Conservation (phyloP, 2,888 invertebrate genomes). For the Torymus texanus region DNA sequence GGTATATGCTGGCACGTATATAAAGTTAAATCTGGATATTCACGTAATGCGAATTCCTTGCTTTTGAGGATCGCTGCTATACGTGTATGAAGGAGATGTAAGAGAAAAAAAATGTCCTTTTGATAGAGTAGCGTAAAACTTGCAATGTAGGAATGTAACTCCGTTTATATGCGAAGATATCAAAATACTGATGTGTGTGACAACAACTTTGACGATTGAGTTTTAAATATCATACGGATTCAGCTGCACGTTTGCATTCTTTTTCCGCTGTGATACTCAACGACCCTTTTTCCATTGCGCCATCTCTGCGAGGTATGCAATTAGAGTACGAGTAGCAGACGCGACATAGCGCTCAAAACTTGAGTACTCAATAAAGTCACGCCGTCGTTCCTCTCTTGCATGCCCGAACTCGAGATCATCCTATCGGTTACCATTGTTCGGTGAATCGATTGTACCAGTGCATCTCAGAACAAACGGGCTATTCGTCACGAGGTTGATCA, state of each 20-base stretch:
- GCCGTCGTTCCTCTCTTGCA: too few relatives aligned
- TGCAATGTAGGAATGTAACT: too few relatives aligned
- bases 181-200: too few relatives aligned
- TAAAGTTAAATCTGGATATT: too few relatives aligned
- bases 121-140: too few relatives aligned
- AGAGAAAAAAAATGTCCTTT: too few relatives aligned
- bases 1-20: too few relatives aligned
- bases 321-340: constrained; percentile 20
- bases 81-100: too few relatives aligned
- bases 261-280: not conserved
- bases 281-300: constrained; percentile 14
- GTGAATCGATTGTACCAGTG: constrained; percentile 29
- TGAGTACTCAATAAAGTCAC: constrained; percentile 21
- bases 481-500: constrained; percentile 18
- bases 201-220: not conserved
- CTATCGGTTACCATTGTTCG: constrained; percentile 43
- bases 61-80: too few relatives aligned
- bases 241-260: constrained; percentile 21
- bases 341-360: constrained; percentile 13
- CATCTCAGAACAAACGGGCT: not conserved
- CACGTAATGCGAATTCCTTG: too few relatives aligned
- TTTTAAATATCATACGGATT: constrained; percentile 4
- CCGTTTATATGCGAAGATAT: too few relatives aligned
- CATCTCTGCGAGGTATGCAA: constrained; percentile 15
- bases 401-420: constrained; percentile 7